Percentiles rank a stretch among this genome's conserved stretches.
Conservation (phyloP, 2,888 invertebrate species). For the Sturmia bella region DNA sequence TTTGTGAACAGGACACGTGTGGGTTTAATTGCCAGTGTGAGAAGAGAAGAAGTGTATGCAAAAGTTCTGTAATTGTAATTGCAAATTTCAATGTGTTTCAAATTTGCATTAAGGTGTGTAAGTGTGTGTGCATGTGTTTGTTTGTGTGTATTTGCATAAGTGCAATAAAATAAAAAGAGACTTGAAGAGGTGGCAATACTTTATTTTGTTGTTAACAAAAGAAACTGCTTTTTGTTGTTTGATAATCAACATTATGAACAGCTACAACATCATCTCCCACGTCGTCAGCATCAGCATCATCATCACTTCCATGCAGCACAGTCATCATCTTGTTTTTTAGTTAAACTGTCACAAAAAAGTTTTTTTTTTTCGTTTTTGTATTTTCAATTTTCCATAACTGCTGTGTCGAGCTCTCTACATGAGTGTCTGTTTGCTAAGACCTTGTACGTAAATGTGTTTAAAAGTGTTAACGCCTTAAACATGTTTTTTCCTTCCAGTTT, state of each 20-base stretch:
- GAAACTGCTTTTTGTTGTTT: conserved; percentile 52
- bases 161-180: background rate
- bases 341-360: conserved; percentile 64
- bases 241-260: conserved; percentile 30
- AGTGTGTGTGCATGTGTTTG: background rate
- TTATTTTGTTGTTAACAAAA: conserved; percentile 44
- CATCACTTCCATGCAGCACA: conserved; percentile 35
- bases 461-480: conserved; percentile 58
- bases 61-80: conserved; percentile 44
- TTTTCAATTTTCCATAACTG: conserved; percentile 6
- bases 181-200: conserved; percentile 44
- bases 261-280: conserved; percentile 2
- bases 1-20: conserved; percentile 20
- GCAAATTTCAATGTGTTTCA: conserved; percentile 12
- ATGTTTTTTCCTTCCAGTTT: conserved; percentile 38
- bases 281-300: conserved; percentile 37
- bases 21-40: conserved; percentile 5
- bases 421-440: conserved; percentile 42
- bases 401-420: conserved; percentile 33
- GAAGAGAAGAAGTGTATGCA: background rate
- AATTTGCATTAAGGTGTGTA: background rate
- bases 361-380: conserved; percentile 4
- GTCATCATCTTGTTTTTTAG: conserved; percentile 42
- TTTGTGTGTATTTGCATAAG: background rate
- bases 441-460: conserved; percentile 55